Conservation (phyloP, 1,140 invertebrate genomes). For the Maconellicoccus hirsutus region DNA sequence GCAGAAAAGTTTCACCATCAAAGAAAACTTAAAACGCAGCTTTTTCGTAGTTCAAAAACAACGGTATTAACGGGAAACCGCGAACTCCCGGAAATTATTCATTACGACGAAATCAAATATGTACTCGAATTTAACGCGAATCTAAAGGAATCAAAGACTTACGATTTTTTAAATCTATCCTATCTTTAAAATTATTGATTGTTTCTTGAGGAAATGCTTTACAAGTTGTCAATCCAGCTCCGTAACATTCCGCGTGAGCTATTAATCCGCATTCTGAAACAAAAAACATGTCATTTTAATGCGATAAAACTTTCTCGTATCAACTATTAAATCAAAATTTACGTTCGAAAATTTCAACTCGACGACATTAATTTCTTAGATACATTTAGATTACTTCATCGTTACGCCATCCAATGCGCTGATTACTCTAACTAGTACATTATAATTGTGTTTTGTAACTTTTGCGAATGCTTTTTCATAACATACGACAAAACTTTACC, state of each 20-base stretch:
- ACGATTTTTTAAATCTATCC: slow-evolving; percentile 17
- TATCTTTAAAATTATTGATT: slow-evolving; percentile 9
- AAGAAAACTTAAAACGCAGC: too few relatives aligned
- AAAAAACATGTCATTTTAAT: neutral
- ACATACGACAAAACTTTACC: neutral
- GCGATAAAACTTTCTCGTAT: neutral
- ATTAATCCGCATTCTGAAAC: slow-evolving; percentile 56
- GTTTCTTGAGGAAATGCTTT: slow-evolving; percentile 29
- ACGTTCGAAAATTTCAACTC: slow-evolving; percentile 16
- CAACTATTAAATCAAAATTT: neutral
- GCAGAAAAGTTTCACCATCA: too few relatives aligned
- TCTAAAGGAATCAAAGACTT: too few relatives aligned
- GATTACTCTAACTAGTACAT: neutral
- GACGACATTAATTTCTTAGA: too few relatives aligned
- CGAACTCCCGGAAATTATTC: too few relatives aligned
- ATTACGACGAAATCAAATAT: too few relatives aligned
- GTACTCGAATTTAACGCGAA: too few relatives aligned
- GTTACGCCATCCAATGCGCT: neutral
- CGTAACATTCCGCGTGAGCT: slow-evolving; percentile 56
- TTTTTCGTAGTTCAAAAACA: too few relatives aligned
- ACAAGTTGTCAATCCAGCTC: slow-evolving; percentile 47
- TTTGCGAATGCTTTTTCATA: neutral
- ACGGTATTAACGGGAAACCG: too few relatives aligned
- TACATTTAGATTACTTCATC: too few relatives aligned
- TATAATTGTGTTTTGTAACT: slow-evolving; percentile 1